phyloP scores from a whole-genome alignment of 2,888 invertebrate genomes.

The Drosophila affinis region DNA sequence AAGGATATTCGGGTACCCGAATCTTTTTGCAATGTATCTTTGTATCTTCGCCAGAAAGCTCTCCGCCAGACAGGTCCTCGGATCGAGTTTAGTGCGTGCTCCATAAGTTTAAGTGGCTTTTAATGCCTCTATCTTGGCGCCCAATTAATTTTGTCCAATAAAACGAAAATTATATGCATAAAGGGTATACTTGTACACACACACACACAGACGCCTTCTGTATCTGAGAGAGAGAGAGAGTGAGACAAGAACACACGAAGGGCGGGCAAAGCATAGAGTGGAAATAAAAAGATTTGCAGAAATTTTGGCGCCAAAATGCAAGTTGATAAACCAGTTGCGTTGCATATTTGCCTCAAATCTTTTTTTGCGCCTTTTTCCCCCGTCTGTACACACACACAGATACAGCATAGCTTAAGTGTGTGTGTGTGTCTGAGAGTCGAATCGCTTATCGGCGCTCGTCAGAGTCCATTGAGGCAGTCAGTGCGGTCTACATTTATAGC shows the following conservation, averaged over 20 bases:
- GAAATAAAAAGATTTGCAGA: constrained; percentile 78
- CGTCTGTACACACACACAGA: constrained; percentile 27
- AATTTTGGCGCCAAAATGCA: constrained; percentile 82
- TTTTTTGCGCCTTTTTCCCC: constrained; percentile 63
- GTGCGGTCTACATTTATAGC: constrained; percentile 70
- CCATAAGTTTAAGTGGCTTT: constrained; percentile 64
- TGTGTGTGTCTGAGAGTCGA: constrained; percentile 28
- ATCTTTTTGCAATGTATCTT: neutral
- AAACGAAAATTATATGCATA: constrained; percentile 73
- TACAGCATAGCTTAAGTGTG: constrained; percentile 6
- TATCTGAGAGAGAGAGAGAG: constrained; percentile 14
- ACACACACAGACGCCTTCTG: neutral
- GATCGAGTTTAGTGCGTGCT: constrained; percentile 53
- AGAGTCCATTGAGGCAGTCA: constrained; percentile 47
- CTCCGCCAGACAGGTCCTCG: constrained; percentile 6
- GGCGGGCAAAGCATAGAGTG: constrained; percentile 68
- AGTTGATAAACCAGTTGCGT: constrained; percentile 79
- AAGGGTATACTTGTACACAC: constrained; percentile 46
- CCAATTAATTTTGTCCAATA: constrained; percentile 77
- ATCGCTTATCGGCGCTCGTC: constrained; percentile 69
- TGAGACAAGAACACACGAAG: constrained; percentile 52
- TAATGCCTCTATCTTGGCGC: constrained; percentile 77
- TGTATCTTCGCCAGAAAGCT: constrained; percentile 1
- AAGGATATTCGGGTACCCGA: constrained; percentile 6
- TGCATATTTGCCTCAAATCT: constrained; percentile 68